Evolutionary conservation across 2,888 invertebrate species (phyloP).

Genomic region (Dyspetes luteomarginatus): DNA sequence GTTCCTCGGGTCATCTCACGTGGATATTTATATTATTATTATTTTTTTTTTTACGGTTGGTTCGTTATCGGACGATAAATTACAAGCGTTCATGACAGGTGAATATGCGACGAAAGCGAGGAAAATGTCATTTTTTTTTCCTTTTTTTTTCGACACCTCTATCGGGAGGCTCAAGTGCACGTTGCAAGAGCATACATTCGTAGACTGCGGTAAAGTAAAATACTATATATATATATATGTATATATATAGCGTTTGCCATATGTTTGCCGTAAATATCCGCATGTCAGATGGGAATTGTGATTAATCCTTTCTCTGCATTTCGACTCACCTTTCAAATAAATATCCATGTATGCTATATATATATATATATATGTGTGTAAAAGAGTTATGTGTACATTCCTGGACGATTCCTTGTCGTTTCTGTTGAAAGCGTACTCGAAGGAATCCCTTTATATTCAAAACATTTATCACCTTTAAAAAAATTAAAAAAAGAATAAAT

Average conservation of each 20-base stretch:
- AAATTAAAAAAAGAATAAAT: no score
- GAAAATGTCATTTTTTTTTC: not conserved
- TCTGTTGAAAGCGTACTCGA: no score
- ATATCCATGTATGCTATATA: not conserved
- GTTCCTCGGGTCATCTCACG: not conserved
- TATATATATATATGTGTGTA: no score
- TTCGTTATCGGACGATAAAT: slow-evolving; percentile 45
- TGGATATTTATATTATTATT: not conserved
- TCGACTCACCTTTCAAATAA: not conserved
- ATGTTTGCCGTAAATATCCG: slow-evolving; percentile 52
- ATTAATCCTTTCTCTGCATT: slow-evolving; percentile 28
- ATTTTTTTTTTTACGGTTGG: not conserved
- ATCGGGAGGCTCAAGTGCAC: not conserved
- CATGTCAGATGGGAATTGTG: slow-evolving; percentile 25
- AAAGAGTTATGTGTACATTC: no score
- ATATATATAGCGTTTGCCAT: slow-evolving; percentile 36
- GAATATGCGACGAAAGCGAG: slow-evolving; percentile 10
- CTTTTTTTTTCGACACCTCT: slow-evolving; percentile 9
- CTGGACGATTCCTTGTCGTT: no score
- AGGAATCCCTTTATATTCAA: no score
- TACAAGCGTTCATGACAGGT: not conserved
- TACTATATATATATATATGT: not conserved
- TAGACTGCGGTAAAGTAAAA: not conserved
- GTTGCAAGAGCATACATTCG: not conserved
- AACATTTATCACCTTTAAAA: no score